These are phyloP conservation scores for Tetrax tetrax DNA, from an alignment of 2,113 vertebrate genomes.

Conservation along the genomic window DNA sequence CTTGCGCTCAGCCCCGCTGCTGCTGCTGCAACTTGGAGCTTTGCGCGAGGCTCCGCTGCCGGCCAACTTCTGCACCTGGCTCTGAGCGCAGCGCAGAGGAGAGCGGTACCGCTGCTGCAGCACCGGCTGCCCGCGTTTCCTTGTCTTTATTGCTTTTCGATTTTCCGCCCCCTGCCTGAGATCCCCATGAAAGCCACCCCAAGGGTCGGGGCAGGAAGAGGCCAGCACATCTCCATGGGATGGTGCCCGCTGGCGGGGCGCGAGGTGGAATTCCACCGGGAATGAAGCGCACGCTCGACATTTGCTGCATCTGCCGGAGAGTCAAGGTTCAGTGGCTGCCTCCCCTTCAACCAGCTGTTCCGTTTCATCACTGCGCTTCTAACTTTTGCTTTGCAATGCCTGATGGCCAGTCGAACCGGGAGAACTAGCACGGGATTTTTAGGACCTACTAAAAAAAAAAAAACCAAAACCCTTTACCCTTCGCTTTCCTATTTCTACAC, in stretches of 20 bases:
- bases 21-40: slow-evolving; percentile 18
- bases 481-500: not conserved
- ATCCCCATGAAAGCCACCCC: not conserved
- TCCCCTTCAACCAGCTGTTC: slow-evolving; percentile 38
- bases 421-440: not conserved
- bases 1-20: not conserved
- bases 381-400: slow-evolving; percentile 35
- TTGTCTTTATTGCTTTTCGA: not conserved
- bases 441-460: not conserved
- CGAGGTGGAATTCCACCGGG: not conserved
- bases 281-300: slow-evolving; percentile 6
- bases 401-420: not conserved
- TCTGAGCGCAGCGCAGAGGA: not conserved
- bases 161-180: not conserved
- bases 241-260: not conserved
- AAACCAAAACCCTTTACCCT: not conserved
- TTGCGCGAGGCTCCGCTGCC: not conserved
- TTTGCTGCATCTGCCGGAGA: not conserved
- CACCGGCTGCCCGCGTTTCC: not conserved
- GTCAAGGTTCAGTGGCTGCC: not conserved
- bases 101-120: not conserved
- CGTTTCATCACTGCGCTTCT: slow-evolving; percentile 20
- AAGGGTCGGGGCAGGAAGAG: not conserved
- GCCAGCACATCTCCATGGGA: not conserved
- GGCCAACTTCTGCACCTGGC: slow-evolving; percentile 22